Base-by-base conservation (phyloP, 2,888 invertebrate species). In the Megaustenia siamemsis region DNA sequence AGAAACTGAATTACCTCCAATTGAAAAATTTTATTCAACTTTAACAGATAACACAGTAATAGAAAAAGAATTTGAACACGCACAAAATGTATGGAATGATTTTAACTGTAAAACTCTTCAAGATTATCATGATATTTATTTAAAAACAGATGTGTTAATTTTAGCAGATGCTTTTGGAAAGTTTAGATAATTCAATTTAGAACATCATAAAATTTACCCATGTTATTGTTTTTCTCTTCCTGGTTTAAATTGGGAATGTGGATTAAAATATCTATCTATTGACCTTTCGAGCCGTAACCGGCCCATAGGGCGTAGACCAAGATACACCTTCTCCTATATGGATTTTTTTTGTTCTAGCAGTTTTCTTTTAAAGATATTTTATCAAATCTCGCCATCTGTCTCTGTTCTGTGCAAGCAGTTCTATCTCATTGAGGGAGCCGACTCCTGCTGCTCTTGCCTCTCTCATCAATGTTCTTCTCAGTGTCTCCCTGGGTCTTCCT, bases 61-160 rank as follows among this genome's bases (percentile, higher is more conserved):
- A 18, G 35, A 49, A 28, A 28, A 75, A 32, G 75, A 45, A 40
- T 75, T 49, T 53, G 21, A 75, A 75, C 78, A 78, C 40, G 78
- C 78, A 21, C 2, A 78, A 40, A 38, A 35, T 15, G 60, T 78
- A 12, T 63, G 78, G 78, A 60, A 56, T 15, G 15, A 21, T 6
- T 63, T 78, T 32, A 63, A 63, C 12, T 28, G 38, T 38, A 32
- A 78, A 78, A 60, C 78, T 4, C 21, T 78, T 38, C 35, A 63
- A 63, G 78, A 78, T 43, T 76, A 76, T 35, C 76, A 76, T 76
- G 38, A 53, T 38, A 12, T 76, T 10, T 76, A 76, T 56, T 21
- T 53, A 32, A 49, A 53, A 38, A 76, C 53, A 6, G 76, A 76
- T 56, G 76, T 76, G 28, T 35, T 56, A 40, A 32, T 76, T n/a